Conservation (phyloP, 2,113 vertebrate genomes). For the Nettapus auritus region DNA sequence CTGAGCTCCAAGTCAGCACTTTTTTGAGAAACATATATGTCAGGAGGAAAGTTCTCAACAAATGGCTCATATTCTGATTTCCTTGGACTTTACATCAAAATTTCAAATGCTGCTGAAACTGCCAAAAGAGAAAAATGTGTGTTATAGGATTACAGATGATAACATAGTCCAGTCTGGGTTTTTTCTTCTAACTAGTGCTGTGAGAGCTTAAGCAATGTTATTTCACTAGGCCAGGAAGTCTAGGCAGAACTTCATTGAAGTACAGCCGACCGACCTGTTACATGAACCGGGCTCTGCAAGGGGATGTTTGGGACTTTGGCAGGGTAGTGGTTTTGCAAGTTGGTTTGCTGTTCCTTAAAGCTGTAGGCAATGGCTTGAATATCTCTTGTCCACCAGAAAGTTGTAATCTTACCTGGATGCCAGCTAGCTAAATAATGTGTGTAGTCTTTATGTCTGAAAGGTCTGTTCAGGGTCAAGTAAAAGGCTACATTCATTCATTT, state of each 20-base stretch:
- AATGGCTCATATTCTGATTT: conserved; percentile 77
- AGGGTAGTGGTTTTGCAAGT: background rate
- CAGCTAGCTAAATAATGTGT: background rate
- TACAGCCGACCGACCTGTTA: background rate
- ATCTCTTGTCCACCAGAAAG: background rate
- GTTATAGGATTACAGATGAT: conserved; percentile 74
- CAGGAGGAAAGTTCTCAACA: conserved; percentile 69
- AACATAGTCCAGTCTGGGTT: conserved; percentile 57
- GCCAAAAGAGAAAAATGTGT: conserved; percentile 65
- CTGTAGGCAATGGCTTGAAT: background rate
- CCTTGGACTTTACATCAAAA: conserved; percentile 68
- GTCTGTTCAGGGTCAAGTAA: background rate
- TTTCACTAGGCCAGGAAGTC: conserved; percentile 50
- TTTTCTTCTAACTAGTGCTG: conserved; percentile 51
- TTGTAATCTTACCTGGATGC: background rate
- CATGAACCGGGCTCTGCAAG: background rate
- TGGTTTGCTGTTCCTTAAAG: background rate
- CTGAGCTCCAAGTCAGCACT: conserved; percentile 56
- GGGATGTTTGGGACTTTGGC: background rate
- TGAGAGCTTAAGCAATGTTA: conserved; percentile 59
- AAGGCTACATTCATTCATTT: background rate
- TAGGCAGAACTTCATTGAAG: conserved; percentile 38
- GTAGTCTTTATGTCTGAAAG: background rate
- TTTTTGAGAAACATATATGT: conserved; percentile 67
- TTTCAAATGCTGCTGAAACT: conserved; percentile 54